Evolutionary conservation across 2,888 invertebrate genomes (phyloP).

Genomic region (Busseola fusca): DNA sequence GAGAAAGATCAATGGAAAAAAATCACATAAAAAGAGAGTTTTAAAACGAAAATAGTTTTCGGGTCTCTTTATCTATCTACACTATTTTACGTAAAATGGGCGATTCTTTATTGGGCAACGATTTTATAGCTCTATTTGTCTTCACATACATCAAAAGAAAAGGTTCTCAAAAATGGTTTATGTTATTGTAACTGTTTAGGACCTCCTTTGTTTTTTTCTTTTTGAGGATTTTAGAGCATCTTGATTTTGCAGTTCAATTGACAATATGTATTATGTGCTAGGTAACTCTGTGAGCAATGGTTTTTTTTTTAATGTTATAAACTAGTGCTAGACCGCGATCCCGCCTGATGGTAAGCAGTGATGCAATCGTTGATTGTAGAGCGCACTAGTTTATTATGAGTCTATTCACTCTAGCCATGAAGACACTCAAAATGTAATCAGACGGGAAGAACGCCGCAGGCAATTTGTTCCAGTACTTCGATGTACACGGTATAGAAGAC

Average conservation of each 20-base stretch:
- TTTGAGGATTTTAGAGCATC: not conserved
- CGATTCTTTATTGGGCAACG: conserved; percentile 26
- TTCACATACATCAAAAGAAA: conserved; percentile 37
- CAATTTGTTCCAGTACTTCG: too few relatives aligned
- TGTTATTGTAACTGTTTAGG: conserved; percentile 15
- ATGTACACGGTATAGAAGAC: too few relatives aligned
- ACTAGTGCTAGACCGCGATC: too few relatives aligned
- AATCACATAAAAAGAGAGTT: not conserved
- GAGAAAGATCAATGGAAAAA: too few relatives aligned
- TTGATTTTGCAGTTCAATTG: not conserved
- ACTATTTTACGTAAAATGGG: conserved; percentile 35
- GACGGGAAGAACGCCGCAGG: too few relatives aligned
- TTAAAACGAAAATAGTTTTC: conserved; percentile 9
- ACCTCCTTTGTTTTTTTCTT: not conserved
- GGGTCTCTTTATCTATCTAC: not conserved
- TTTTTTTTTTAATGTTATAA: too few relatives aligned
- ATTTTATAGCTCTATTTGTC: conserved; percentile 55
- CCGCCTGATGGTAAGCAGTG: too few relatives aligned
- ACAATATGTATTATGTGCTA: too few relatives aligned
- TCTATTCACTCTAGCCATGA: too few relatives aligned
- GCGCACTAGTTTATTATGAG: too few relatives aligned
- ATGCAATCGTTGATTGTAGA: too few relatives aligned
- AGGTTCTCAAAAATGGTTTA: conserved; percentile 32
- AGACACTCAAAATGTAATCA: too few relatives aligned
- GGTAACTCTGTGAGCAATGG: not conserved